A percentile compares a stretch with the other conserved stretches of the same genome.
phyloP scores from a whole-genome alignment of 2,888 invertebrate genomes.

The Agonum fuliginosum region DNA sequence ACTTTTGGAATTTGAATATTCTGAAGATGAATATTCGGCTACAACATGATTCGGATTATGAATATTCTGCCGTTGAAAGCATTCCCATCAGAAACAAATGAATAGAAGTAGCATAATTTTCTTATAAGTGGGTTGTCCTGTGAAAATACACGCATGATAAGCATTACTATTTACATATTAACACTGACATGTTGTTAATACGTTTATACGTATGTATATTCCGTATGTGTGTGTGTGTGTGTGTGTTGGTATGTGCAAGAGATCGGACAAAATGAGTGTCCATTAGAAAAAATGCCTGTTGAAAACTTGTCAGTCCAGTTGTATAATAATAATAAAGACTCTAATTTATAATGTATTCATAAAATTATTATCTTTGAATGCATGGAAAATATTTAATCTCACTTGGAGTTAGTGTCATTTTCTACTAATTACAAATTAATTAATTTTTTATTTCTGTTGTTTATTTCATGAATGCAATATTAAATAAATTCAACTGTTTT shows the following conservation, averaged over 20 bases:
- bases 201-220: slow-evolving; percentile 8
- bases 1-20: no score
- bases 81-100: no score
- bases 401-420: slow-evolving; percentile 17
- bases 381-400: slow-evolving; percentile 30
- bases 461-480: slow-evolving; percentile 18
- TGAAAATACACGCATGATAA: slow-evolving; percentile 21
- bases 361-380: slow-evolving; percentile 49
- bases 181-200: slow-evolving; percentile 33
- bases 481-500: neutral
- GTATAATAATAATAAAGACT: slow-evolving; percentile 57
- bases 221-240: slow-evolving; percentile 33
- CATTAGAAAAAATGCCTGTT: slow-evolving; percentile 55
- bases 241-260: slow-evolving; percentile 45
- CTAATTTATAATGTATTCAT: slow-evolving; percentile 59
- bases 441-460: slow-evolving; percentile 23
- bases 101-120: slow-evolving; percentile 30
- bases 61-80: no score
- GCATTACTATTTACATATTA: slow-evolving; percentile 47
- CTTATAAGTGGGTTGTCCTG: slow-evolving; percentile 24
- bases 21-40: no score
- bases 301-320: slow-evolving; percentile 59
- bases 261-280: slow-evolving; percentile 43
- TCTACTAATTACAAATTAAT: slow-evolving; percentile 27
- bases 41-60: no score